These are phyloP conservation scores for Opisthocomus hoazin DNA, from an alignment of 2,113 vertebrate genomes.

Conservation along the genomic window DNA sequence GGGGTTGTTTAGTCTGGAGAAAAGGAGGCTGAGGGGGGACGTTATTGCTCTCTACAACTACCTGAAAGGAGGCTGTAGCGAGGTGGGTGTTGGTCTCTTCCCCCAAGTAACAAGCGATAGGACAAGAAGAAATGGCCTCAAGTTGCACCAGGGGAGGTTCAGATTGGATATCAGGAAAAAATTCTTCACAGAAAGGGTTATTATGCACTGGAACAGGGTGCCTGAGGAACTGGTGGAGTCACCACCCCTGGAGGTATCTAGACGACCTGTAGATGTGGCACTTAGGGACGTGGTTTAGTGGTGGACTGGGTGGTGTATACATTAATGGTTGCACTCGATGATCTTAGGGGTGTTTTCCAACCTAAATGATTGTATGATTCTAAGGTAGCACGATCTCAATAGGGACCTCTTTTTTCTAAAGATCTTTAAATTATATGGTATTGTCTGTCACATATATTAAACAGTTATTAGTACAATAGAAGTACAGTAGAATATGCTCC, in stretches of 20 bases:
- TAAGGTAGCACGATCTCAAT: background rate
- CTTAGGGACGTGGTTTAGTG: background rate
- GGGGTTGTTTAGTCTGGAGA: background rate
- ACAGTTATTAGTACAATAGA: background rate
- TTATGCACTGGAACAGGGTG: background rate
- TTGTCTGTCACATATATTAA: background rate
- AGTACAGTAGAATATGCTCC: background rate
- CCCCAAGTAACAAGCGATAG: too few species aligned
- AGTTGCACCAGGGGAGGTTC: background rate
- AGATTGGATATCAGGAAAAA: background rate
- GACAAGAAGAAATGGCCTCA: background rate
- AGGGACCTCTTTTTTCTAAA: background rate
- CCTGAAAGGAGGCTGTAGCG: background rate
- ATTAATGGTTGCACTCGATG: fast-evolving
- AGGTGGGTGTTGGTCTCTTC: background rate
- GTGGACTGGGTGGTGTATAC: background rate
- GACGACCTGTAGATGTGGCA: fast-evolving
- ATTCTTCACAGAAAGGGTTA: fast-evolving
- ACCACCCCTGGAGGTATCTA: background rate
- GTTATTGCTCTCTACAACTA: background rate
- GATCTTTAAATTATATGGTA: background rate
- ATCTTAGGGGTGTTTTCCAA: background rate
- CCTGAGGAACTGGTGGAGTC: background rate
- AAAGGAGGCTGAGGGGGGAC: background rate
- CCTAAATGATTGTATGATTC: background rate